Evolutionary conservation across 2,113 vertebrate species (phyloP).

Genomic region (Dicentrarchus labrax): DNA sequence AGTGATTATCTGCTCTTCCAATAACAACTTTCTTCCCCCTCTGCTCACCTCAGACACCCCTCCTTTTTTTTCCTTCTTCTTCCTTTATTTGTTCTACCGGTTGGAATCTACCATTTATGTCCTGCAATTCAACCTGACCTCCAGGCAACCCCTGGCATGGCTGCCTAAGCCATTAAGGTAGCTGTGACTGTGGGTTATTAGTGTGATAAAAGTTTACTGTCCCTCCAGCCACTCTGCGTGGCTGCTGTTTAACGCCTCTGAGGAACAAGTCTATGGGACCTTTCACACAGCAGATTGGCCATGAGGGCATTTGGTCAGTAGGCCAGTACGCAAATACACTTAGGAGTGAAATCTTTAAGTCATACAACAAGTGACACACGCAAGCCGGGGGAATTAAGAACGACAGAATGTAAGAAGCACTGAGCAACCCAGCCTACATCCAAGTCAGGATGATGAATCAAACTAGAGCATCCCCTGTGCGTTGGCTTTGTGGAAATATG

Average conservation of each 20-base stretch:
- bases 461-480: conserved; percentile 63
- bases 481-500: conserved; percentile 70
- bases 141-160: conserved; percentile 77
- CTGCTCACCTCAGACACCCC: conserved; percentile 70
- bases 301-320: conserved; percentile 71
- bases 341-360: conserved; percentile 39
- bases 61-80: conserved; percentile 37
- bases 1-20: conserved; percentile 75
- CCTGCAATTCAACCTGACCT: conserved; percentile 86
- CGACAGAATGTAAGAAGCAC: conserved; percentile 19
- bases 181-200: conserved; percentile 80
- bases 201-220: conserved; percentile 84
- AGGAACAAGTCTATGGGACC: conserved; percentile 61
- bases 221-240: conserved; percentile 70
- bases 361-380: conserved; percentile 20
- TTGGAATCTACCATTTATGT: conserved; percentile 80
- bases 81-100: conserved; percentile 78
- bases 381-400: neutral
- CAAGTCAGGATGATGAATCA: conserved; percentile 66
- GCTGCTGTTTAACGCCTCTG: conserved; percentile 78
- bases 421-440: conserved; percentile 26
- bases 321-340: conserved; percentile 46
- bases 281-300: conserved; percentile 67
- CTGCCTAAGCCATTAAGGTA: conserved; percentile 80
- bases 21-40: conserved; percentile 71